Base-by-base conservation (phyloP, 2,888 invertebrate species). In the Adela reaumurella region DNA sequence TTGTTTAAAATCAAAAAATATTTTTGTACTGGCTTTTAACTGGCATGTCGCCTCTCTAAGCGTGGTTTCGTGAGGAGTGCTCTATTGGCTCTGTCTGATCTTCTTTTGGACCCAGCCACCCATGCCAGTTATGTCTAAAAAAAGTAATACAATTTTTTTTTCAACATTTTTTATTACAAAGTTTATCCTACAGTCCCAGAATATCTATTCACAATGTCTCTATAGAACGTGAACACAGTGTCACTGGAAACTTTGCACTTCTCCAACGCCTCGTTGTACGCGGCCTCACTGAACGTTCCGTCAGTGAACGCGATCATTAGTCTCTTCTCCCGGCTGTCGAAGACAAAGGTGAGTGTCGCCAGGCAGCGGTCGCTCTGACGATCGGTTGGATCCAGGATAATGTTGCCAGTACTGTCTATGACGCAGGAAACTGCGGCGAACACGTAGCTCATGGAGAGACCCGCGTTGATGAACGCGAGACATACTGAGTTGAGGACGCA, bases 401-500 rank as follows among this genome's bases (percentile, higher is more conserved):
- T 62, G 51, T 83, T 70, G 2, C 82, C 84, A 8, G 81, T 64
- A 10, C 77, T 76, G 52, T 84, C 83, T 6, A 94, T 76, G 49
- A 85, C 85, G 63, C 92, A 92, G 48, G 83, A 82, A 1, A 93
- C 86, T 0, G 91, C 91, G 5, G 90, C 94, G 60, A 94, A 84
- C 28, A 90, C 83, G 62, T 83, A 89, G 54, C 87, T 87, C 88
- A 96, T 88, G 14, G 89, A 83, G n/a, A 95, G 72, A 19, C 92
- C 90, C 0, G 92, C 85, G 70, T 92, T 89, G 1, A 96, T 74
- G 24, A 94, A 74, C 0, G 94, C 92, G 50, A 94, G 71, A 65
- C 92, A 94, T 0, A 86, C 81, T 19, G 91, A 88, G 77, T 96
- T 97, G 28, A 96, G 76, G 14, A 88, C 84, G 65, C 91, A 89